Conservation (phyloP, 2,888 invertebrate genomes). For the Tupiocoris notatus region DNA sequence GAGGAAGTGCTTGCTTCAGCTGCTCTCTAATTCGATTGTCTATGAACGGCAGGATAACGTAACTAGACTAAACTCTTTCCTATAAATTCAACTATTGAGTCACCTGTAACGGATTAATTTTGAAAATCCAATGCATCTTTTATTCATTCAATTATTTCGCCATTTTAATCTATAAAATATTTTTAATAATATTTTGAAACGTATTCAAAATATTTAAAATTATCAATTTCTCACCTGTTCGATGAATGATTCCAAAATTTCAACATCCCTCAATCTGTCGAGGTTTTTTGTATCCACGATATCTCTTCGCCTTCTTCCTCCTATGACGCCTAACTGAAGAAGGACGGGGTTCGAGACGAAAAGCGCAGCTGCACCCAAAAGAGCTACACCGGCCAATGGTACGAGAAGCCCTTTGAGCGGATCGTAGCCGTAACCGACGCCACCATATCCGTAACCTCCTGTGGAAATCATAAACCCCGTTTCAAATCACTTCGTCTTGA, state of each 20-base stretch:
- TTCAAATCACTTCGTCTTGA: no score
- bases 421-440: conserved; percentile 43
- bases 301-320: conserved; percentile 55
- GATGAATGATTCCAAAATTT: conserved; percentile 50
- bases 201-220: neutral
- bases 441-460: conserved; percentile 38
- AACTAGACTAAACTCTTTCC: no score
- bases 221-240: conserved; percentile 46
- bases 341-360: conserved; percentile 74
- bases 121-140: no score
- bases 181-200: no score
- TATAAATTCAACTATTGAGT: no score
- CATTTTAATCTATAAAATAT: no score
- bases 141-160: no score
- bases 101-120: no score
- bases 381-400: conserved; percentile 75
- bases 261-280: conserved; percentile 46
- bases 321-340: conserved; percentile 72
- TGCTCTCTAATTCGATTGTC: no score
- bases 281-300: neutral
- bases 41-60: no score
- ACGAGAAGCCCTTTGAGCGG: conserved; percentile 61
- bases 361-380: conserved; percentile 78
- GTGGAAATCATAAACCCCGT: no score
- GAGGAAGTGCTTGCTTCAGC: no score